Percentiles rank a stretch among this genome's conserved stretches.
Conservation (phyloP, 2,888 invertebrate genomes). For the Hyppa rectilinea region DNA sequence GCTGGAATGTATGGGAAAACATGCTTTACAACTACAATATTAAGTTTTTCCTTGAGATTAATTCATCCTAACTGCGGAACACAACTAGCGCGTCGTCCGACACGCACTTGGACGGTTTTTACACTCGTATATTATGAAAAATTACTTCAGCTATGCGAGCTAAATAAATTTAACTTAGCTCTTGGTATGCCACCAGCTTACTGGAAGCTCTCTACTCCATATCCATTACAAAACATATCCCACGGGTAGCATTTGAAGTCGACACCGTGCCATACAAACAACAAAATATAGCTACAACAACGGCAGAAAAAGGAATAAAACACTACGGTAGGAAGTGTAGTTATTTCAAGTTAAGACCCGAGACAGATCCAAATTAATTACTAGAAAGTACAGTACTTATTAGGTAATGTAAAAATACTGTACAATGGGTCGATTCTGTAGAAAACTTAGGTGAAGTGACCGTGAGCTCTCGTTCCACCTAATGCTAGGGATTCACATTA, state of each 20-base stretch:
- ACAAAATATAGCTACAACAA: constrained; percentile 16
- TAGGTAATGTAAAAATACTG: neutral
- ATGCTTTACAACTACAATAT: too few relatives aligned
- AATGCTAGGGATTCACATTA: too few relatives aligned
- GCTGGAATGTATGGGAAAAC: too few relatives aligned
- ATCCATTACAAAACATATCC: constrained; percentile 32
- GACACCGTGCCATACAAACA: constrained; percentile 10
- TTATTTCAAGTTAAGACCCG: constrained; percentile 40
- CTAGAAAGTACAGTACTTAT: neutral
- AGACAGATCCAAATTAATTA: constrained; percentile 27
- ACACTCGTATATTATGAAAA: too few relatives aligned
- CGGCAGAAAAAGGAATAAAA: constrained; percentile 4
- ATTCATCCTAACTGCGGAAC: too few relatives aligned
- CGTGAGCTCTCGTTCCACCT: too few relatives aligned
- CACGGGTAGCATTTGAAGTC: constrained; percentile 13
- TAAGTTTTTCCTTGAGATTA: too few relatives aligned
- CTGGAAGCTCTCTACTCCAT: neutral
- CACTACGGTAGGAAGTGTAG: constrained; percentile 15
- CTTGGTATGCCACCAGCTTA: neutral
- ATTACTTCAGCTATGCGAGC: neutral
- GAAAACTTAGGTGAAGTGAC: too few relatives aligned
- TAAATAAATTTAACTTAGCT: neutral
- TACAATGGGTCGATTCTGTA: too few relatives aligned
- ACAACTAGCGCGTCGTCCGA: too few relatives aligned
- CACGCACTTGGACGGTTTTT: too few relatives aligned